A percentile compares a stretch with the other conserved stretches of the same genome.
Conservation (phyloP, 2,797 vertebrate genomes). For the Jordanella pulchra region DNA sequence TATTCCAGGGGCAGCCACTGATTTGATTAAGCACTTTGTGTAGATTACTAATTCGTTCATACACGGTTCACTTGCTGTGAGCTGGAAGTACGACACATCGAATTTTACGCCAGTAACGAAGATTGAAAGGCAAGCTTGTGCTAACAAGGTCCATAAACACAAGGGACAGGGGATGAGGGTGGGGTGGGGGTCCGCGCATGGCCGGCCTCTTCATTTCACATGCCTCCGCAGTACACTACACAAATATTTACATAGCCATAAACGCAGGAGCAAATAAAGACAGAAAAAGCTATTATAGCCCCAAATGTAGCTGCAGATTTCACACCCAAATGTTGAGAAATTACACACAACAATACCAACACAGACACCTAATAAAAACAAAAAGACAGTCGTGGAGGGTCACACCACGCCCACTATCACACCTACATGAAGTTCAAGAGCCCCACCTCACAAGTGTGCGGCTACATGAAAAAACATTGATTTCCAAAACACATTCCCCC, state of each 20-base stretch:
- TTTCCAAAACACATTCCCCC: constrained; percentile 50
- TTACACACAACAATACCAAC: constrained; percentile 56
- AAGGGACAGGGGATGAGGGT: constrained; percentile 32
- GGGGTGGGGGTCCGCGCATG: constrained; percentile 76
- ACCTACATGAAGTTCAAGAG: constrained; percentile 50
- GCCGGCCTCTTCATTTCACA: constrained; percentile 85
- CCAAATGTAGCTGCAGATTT: constrained; percentile 38
- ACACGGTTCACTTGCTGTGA: constrained; percentile 90
- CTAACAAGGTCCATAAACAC: constrained; percentile 87
- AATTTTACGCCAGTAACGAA: constrained; percentile 91
- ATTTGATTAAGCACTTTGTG: constrained; percentile 84
- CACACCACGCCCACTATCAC: constrained; percentile 57
- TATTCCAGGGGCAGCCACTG: constrained; percentile 76
- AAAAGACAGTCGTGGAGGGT: constrained; percentile 40
- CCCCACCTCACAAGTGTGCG: constrained; percentile 49
- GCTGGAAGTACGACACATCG: constrained; percentile 91
- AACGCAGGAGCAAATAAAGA: constrained; percentile 23
- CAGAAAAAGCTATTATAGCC: constrained; percentile 32
- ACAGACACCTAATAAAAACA: constrained; percentile 45
- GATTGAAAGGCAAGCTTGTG: constrained; percentile 93
- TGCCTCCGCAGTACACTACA: constrained; percentile 45
- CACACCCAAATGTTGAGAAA: constrained; percentile 53
- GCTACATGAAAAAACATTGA: constrained; percentile 47
- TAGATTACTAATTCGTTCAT: constrained; percentile 83
- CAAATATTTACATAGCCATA: constrained; percentile 23